Evolutionary conservation across 2,113 vertebrate species (phyloP), one percentile per base, ranked within the genome.

Genomic region (Microcebus ravelobensis): DNA sequence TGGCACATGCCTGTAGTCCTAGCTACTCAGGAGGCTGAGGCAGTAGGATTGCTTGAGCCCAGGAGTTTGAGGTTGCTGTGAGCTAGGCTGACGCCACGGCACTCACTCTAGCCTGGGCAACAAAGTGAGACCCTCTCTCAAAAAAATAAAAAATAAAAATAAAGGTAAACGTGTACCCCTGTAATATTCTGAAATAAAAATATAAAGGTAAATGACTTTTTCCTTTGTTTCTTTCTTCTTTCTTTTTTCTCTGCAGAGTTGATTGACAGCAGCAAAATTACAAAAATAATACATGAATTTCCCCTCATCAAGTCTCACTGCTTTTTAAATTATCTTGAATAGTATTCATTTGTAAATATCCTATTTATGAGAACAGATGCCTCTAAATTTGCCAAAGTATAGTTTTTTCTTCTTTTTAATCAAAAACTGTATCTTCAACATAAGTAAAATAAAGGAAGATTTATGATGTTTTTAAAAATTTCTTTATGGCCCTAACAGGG

Each of bases 251-350:
- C 70, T 63, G 52, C 15, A 65, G 73, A 48, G 20, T 67, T 93
- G 79, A 96, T 21, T 91, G 89, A 90, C 20, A 95, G 79, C 61
- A 96, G 65, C 55, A 59, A 71, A 11, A 55, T 23, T 29, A 65
- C 67, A 90, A 74, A 87, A 98, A 96, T 83, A 98, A 97, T 94
- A 95, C 48, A 68, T 15, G 77, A 95, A 88, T 97, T 97, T 95
- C 57, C 79, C n/a, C 50, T 67, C 95, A 86, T 92, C 94, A 29
- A 95, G 48, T 95, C 48, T 93, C 87, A 73, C 4, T 86, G 52
- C 48, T 96, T 97, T 90, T 68, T 29, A 90, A 96, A 95, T 92
- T 80, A 94, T 61, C 82, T 74, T 73, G 76, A 63, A 61, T 91
- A 34, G 34, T 85, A 52, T 21, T 14, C 88, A 96, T 90, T 67